These are phyloP conservation scores for Melinopterus prodromus DNA, from an alignment of 2,888 invertebrate species.

Conservation along the genomic window DNA sequence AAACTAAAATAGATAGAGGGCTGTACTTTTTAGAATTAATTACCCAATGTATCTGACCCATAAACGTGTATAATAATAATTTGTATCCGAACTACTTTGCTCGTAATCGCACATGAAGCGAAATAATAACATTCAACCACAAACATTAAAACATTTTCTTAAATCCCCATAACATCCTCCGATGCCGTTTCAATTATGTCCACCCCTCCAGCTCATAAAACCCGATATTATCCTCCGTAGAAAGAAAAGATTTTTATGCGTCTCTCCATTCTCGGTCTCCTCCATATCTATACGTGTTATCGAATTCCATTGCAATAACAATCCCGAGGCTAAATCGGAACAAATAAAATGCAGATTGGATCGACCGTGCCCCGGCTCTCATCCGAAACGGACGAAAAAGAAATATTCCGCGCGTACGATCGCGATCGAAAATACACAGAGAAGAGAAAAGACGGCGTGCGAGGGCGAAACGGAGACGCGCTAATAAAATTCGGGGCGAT, in stretches of 20 bases:
- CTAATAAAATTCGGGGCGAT: background rate
- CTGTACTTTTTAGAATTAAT: too few species aligned
- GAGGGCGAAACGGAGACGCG: background rate
- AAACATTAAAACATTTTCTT: too few species aligned
- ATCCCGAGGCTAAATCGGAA: background rate
- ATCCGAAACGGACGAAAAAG: background rate
- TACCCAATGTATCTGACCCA: too few species aligned
- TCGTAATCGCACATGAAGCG: too few species aligned
- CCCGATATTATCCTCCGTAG: background rate
- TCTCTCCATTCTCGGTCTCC: background rate
- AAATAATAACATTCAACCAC: too few species aligned
- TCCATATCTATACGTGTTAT: background rate
- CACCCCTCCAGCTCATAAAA: background rate
- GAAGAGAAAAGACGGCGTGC: background rate
- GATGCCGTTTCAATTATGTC: conserved; percentile 12
- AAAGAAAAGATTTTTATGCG: conserved; percentile 4
- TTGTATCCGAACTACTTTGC: too few species aligned
- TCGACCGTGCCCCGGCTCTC: background rate
- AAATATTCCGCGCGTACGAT: background rate
- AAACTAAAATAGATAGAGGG: too few species aligned
- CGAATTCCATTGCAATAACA: background rate
- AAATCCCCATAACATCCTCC: conserved; percentile 21
- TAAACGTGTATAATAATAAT: too few species aligned
- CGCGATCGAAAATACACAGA: background rate
- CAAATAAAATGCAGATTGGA: conserved; percentile 4